These are phyloP conservation scores for Pao palembangensis DNA, from an alignment of 2,113 vertebrate species.

Conservation along the genomic window DNA sequence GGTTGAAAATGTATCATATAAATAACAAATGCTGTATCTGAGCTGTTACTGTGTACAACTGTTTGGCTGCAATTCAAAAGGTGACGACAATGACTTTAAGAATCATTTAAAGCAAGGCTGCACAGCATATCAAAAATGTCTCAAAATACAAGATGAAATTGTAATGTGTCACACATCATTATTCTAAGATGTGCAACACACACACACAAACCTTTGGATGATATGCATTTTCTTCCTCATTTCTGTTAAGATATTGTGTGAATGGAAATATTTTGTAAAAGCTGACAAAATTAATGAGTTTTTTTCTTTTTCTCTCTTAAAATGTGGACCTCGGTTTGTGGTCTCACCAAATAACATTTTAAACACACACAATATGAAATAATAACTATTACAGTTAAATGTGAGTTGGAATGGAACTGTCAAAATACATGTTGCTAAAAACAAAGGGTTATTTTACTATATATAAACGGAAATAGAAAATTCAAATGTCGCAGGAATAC, in stretches of 20 bases:
- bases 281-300: conserved; percentile 60
- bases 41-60: no score
- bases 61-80: no score
- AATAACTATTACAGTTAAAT: conserved; percentile 53
- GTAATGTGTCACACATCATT: no score
- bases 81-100: no score
- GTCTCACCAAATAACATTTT: conserved; percentile 63
- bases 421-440: conserved; percentile 43
- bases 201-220: no score
- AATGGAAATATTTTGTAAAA: conserved; percentile 57
- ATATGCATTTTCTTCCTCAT: conserved; percentile 42
- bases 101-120: no score
- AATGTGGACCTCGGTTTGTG: conserved; percentile 65
- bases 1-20: no score
- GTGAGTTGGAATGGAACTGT: conserved; percentile 54
- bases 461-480: conserved; percentile 14
- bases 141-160: no score
- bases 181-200: no score
- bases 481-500: conserved; percentile 6
- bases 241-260: conserved; percentile 46
- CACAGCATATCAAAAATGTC: not conserved
- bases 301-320: conserved; percentile 65
- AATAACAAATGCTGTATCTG: no score
- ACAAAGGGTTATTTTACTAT: conserved; percentile 22
- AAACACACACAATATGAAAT: conserved; percentile 58